phyloP scores from a whole-genome alignment of 2,888 invertebrate species.

The Zygogramma bicolorata region DNA sequence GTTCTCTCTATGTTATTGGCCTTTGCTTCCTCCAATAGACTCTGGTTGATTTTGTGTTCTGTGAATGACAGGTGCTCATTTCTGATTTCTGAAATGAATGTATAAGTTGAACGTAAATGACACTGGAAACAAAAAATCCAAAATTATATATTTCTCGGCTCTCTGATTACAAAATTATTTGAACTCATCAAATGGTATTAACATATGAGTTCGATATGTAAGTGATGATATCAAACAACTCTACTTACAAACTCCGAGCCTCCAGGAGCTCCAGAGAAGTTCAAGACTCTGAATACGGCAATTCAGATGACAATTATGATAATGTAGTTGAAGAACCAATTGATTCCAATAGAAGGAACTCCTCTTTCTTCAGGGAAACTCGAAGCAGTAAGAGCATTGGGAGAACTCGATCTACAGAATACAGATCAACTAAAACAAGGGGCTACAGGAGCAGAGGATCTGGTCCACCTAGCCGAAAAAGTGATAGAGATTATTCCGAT shows the following conservation, averaged over 20 bases:
- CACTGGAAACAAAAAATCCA: neutral
- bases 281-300: slow-evolving; percentile 67
- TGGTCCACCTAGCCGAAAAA: slow-evolving; percentile 52
- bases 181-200: neutral
- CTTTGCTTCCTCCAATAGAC: too few relatives aligned
- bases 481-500: slow-evolving; percentile 70
- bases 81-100: neutral
- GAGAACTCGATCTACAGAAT: slow-evolving; percentile 58
- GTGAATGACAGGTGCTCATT: neutral
- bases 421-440: slow-evolving; percentile 55
- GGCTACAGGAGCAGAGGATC: slow-evolving; percentile 57
- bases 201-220: slow-evolving; percentile 62
- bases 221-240: slow-evolving; percentile 78
- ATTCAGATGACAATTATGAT: slow-evolving; percentile 67
- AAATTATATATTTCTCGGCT: neutral
- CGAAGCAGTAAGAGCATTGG: slow-evolving; percentile 45
- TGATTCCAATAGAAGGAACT: slow-evolving; percentile 37
- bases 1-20: too few relatives aligned
- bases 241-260: slow-evolving; percentile 73
- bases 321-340: slow-evolving; percentile 59
- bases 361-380: slow-evolving; percentile 48
- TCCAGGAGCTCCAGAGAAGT: slow-evolving; percentile 69
- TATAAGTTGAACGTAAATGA: too few relatives aligned
- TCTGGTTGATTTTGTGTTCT: too few relatives aligned
- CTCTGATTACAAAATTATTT: neutral